Evolutionary conservation across 1,140 invertebrate species (phyloP), one percentile per base, ranked within the genome.

Genomic region (Calycopis cecrops): DNA sequence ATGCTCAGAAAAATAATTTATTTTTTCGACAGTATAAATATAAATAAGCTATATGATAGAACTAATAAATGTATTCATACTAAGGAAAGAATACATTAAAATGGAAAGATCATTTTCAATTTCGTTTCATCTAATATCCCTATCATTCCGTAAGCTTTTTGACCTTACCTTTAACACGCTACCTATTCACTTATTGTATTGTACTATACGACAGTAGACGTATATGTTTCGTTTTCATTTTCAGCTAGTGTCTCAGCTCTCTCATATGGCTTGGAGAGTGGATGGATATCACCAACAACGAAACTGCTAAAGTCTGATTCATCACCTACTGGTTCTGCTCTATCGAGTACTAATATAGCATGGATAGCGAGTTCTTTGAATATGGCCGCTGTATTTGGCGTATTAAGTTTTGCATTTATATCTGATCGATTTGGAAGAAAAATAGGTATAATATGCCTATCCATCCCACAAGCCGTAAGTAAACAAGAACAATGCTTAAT

Each of bases 281-380:
- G 60, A 9, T 62, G 60, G 60, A 62, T 62, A 33, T 62, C 60
- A 12, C 56, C 60, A 14, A 62, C 56, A 8, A 55, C 57, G 0
- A 62, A 59, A 16, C 55, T 55, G 3, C n/a, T 62, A 0, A 57
- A 62, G 28, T 55, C 60, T 14, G 52, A 59, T 34, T 14, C 12
- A 28, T 62, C 48, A 9, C 48, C 48, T 50, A 50, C 48, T 35
- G 48, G 48, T 0, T 28, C 28, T 12, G 21, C 48, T 10, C 7
- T 50, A 11, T 50, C 48, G 35, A 10, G 12, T 1, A 16, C 48
- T 4, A 50, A 10, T 4, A 10, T 50, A 16, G 48, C 14, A 11
- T 50, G 48, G 48, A 50, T 50, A 8, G 48, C 48, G 14, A 50
- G 48, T 35, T 50, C 48, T 10, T 34, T 50, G 48, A 50, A 50